These are phyloP conservation scores for Alcis repandata DNA, from an alignment of 2,888 invertebrate species.

Conservation along the genomic window DNA sequence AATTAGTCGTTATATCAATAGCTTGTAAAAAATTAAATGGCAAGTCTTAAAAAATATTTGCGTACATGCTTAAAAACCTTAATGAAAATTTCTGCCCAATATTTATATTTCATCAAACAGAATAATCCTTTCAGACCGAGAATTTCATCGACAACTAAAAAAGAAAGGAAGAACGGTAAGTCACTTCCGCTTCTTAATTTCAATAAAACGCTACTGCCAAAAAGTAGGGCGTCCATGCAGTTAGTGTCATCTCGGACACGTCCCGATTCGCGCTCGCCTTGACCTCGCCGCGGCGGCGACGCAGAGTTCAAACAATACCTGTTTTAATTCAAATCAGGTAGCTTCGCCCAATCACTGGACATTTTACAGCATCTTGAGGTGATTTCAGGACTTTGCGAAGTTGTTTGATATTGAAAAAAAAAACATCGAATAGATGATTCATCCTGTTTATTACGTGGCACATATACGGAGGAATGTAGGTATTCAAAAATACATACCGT, in stretches of 20 bases:
- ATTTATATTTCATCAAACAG: no score
- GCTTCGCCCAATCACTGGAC: slow-evolving; percentile 30
- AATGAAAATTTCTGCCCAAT: no score
- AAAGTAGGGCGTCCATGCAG: slow-evolving; percentile 45
- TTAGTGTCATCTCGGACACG: slow-evolving; percentile 58
- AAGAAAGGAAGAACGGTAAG: slow-evolving; percentile 32
- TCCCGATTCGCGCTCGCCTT: slow-evolving; percentile 55
- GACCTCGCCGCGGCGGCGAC: slow-evolving; percentile 40
- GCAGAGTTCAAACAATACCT: slow-evolving; percentile 45
- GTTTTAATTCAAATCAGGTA: slow-evolving; percentile 41
- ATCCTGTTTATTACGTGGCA: slow-evolving; percentile 26
- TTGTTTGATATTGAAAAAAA: background rate
- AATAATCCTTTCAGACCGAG: slow-evolving; percentile 1
- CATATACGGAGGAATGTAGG: slow-evolving; percentile 60
- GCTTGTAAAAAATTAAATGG: no score
- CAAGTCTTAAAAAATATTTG: no score
- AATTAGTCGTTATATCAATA: no score
- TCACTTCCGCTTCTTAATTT: slow-evolving; percentile 38
- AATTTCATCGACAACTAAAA: slow-evolving; percentile 19
- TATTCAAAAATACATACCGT: slow-evolving; percentile 76
- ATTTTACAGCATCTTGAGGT: slow-evolving; percentile 19
- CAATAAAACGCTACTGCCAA: slow-evolving; percentile 37
- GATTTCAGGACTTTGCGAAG: background rate
- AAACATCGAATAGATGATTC: background rate
- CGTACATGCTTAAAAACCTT: no score